A percentile compares a stretch with the other conserved stretches of the same genome.
Evolutionary conservation across 2,113 vertebrate species (phyloP).

Genomic region (Channa argus): DNA sequence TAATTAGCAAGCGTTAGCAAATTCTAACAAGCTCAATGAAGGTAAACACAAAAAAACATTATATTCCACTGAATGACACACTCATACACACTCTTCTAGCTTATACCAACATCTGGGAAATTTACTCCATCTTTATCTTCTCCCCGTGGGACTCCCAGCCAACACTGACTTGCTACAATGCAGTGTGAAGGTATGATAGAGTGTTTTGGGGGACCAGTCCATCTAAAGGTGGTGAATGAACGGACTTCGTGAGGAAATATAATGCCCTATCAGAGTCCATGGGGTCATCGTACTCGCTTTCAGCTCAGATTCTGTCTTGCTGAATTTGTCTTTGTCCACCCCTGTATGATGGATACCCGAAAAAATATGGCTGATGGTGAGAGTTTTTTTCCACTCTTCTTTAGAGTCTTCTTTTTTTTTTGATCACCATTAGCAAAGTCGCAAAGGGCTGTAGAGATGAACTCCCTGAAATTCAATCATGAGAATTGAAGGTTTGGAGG

Average conservation of each 20-base stretch:
- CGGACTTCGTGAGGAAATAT: slow-evolving; percentile 71
- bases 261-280: slow-evolving; percentile 65
- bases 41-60: background rate
- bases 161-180: slow-evolving; percentile 12
- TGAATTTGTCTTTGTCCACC: slow-evolving; percentile 81
- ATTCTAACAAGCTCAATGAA: no score
- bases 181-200: slow-evolving; percentile 51
- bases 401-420: slow-evolving; percentile 31
- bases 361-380: slow-evolving; percentile 71
- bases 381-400: slow-evolving; percentile 41
- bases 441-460: slow-evolving; percentile 64
- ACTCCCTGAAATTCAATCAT: slow-evolving; percentile 74
- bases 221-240: slow-evolving; percentile 61
- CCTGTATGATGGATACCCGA: slow-evolving; percentile 77
- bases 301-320: slow-evolving; percentile 54
- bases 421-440: slow-evolving; percentile 60
- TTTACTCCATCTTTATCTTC: slow-evolving; percentile 43
- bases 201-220: slow-evolving; percentile 38
- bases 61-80: background rate
- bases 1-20: no score
- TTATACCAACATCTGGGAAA: slow-evolving; percentile 32
- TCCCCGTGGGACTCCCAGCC: background rate
- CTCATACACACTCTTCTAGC: slow-evolving; percentile 1
- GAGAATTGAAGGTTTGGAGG: slow-evolving; percentile 68
- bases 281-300: slow-evolving; percentile 72